Evolutionary conservation across 1,140 invertebrate genomes (phyloP).

Genomic region (Euglossa dilemma): DNA sequence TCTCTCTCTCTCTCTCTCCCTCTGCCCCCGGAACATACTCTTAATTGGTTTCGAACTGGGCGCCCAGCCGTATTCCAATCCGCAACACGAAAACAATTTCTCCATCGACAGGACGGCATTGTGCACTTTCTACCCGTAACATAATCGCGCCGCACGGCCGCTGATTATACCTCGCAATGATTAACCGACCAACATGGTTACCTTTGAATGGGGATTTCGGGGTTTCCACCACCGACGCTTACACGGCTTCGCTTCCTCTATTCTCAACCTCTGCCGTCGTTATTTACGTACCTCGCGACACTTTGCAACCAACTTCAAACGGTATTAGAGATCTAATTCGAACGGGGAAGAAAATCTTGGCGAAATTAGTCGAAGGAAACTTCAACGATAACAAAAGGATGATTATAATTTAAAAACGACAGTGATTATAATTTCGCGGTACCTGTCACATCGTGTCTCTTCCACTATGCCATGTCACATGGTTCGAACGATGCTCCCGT

Average conservation of each 20-base stretch:
- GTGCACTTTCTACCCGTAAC: conserved; percentile 18
- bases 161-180: conserved; percentile 58
- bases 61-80: neutral
- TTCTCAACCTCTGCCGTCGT: neutral
- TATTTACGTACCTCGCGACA: too few species aligned
- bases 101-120: conserved; percentile 25
- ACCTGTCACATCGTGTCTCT: too few species aligned
- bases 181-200: conserved; percentile 49
- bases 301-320: too few species aligned
- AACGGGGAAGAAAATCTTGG: too few species aligned
- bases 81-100: conserved; percentile 37
- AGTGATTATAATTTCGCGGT: too few species aligned
- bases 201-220: conserved; percentile 39
- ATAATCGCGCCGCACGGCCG: conserved; percentile 23
- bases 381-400: too few species aligned
- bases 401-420: too few species aligned
- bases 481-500: too few species aligned
- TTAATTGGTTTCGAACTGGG: conserved; percentile 26
- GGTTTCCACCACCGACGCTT: conserved; percentile 12
- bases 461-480: too few species aligned
- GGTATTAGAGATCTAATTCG: too few species aligned
- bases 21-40: neutral
- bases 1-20: too few species aligned
- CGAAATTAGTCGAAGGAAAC: too few species aligned
- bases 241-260: conserved; percentile 2